These are phyloP conservation scores for Labeo rohita DNA, from an alignment of 2,113 vertebrate species.

Conservation along the genomic window DNA sequence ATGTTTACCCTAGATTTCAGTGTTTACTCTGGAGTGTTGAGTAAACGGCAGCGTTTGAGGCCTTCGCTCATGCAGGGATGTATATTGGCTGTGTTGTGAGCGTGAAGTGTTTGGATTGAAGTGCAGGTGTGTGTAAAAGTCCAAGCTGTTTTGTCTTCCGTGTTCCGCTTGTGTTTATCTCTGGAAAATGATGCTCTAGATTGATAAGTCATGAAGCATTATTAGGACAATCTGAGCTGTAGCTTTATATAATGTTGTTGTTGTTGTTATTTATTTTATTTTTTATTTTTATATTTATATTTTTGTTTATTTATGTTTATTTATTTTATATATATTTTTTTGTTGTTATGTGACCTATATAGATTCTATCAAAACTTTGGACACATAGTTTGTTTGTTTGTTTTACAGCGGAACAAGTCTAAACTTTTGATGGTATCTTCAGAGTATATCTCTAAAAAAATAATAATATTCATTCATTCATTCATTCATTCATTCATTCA, in stretches of 20 bases:
- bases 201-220: not conserved
- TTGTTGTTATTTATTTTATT: no score
- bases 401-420: no score
- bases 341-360: not conserved
- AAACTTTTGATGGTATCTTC: no score
- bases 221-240: not conserved
- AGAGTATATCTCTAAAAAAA: no score
- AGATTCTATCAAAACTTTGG: not conserved
- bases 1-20: slow-evolving; percentile 24
- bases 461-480: no score
- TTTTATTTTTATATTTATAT: no score
- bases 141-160: not conserved
- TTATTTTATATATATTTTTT: no score
- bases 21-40: slow-evolving; percentile 30
- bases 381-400: no score
- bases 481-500: no score
- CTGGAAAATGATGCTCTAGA: not conserved
- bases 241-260: not conserved
- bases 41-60: not conserved
- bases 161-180: not conserved
- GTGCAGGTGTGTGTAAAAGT: not conserved
- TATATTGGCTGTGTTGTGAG: not conserved
- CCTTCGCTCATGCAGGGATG: not conserved
- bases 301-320: no score
- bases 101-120: not conserved